These are phyloP conservation scores for Stegodyphus mimosarum DNA, from an alignment of 1,140 invertebrate species.

Conservation along the genomic window DNA sequence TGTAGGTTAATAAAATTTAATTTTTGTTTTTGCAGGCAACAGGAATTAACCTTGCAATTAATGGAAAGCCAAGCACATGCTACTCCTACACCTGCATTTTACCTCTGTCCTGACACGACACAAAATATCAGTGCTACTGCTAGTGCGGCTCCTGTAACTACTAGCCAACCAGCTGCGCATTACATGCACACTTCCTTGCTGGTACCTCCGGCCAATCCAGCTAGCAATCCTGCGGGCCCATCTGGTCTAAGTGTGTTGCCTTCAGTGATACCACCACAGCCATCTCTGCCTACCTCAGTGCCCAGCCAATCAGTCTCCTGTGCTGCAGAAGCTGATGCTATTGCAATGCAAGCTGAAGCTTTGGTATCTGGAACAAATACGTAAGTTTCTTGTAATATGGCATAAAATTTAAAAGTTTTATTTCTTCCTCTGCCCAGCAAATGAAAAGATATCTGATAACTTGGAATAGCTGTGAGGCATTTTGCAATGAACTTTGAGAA, in stretches of 20 bases:
- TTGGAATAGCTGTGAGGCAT: no score
- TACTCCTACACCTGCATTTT: conserved; percentile 61
- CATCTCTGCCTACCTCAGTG: conserved; percentile 61
- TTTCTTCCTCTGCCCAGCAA: no score
- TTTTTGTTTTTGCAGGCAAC: conserved; percentile 46
- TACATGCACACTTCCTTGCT: conserved; percentile 39
- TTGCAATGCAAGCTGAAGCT: conserved; percentile 56
- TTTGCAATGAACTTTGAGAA: no score
- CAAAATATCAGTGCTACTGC: conserved; percentile 37
- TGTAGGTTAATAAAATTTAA: background rate
- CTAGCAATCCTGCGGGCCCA: conserved; percentile 19
- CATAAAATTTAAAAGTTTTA: no score
- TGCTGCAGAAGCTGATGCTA: conserved; percentile 50
- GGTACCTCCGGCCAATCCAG: conserved; percentile 35
- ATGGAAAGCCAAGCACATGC: conserved; percentile 58
- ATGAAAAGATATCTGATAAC: no score
- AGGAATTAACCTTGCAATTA: conserved; percentile 57
- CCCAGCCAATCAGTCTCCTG: conserved; percentile 64
- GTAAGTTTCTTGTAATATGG: background rate
- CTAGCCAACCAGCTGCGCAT: conserved; percentile 34
- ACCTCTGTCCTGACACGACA: conserved; percentile 49
- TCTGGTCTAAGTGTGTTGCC: conserved; percentile 24
- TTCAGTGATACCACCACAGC: conserved; percentile 27
- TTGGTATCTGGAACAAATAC: conserved; percentile 40
- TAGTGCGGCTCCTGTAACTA: conserved; percentile 40